Conservation (phyloP, 2,113 vertebrate species). For the Mus musculus region GRCm39 chr6:33278501-33279000, state of each 20-base stretch:
- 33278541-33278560: neutral
- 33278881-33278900: neutral
- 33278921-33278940: neutral
- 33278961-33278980: constrained; percentile 72
- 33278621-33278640: constrained; percentile 42
- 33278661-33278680: too few species aligned
- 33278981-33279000: constrained; percentile 74
- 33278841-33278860: constrained; percentile 76
- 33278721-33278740: neutral
- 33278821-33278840: constrained; percentile 72
- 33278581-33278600: neutral
- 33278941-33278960: neutral
- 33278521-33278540: neutral
- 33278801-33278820: constrained; percentile 37
- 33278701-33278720: neutral
- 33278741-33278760: neutral
- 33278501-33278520: neutral
- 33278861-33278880: constrained; percentile 75
- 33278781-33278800: neutral
- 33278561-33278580: neutral
- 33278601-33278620: neutral
- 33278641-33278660: neutral
- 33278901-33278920: neutral
- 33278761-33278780: neutral
- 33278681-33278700: neutral